Conservation (phyloP, 1,140 invertebrate genomes). For the honey bee (Apis mellifera) region Amel_HAv3.1 CM009945.2:2099001-2099500, state of each 20-base stretch:
- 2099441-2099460: neutral
- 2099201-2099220: neutral
- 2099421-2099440: conserved; percentile 32
- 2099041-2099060: too few relatives aligned
- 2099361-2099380: conserved; percentile 57
- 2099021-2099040: too few relatives aligned
- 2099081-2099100: too few relatives aligned
- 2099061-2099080: too few relatives aligned
- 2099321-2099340: conserved; percentile 48
- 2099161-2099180: neutral
- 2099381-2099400: conserved; percentile 54
- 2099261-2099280: neutral
- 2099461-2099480: neutral
- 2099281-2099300: neutral
- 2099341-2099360: conserved; percentile 51
- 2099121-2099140: neutral
- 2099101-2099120: neutral
- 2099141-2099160: neutral
- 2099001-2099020: too few relatives aligned
- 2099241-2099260: conserved; percentile 5
- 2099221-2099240: neutral
- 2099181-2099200: neutral
- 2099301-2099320: neutral
- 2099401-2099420: conserved; percentile 55
- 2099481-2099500: neutral